Evolutionary conservation across 2,888 invertebrate genomes (phyloP), one percentile per base, ranked within the genome.

Genomic region (Pheosia gnoma): DNA sequence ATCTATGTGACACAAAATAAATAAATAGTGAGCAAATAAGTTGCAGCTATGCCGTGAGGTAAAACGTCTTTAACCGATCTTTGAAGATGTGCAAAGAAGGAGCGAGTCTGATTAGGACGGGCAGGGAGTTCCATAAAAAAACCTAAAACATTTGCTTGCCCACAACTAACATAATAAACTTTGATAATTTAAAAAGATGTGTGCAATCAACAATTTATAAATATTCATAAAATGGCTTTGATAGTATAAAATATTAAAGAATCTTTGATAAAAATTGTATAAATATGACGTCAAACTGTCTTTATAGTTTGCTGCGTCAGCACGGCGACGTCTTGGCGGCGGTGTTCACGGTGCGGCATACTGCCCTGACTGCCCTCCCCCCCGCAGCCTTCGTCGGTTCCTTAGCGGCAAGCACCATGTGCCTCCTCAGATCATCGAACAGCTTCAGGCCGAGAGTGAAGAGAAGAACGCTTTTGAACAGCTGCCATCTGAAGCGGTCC

Each of bases 381-480:
- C 47, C 47, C 4, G 39, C 55, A 3, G 7, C 55, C 11, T 13
- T 55, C 39, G n/a, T 13, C 6, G 55, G 13, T 0, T 7, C 39
- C 3, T 39, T 39, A 6, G 39, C 55, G 39, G 11, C 3, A 3
- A 13, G 61, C 45, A 57, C 37, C 71, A 83, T 66, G 56, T 83
- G 75, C 5, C 67, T 74, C 2, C 75, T 77, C n/a, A 86, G 25
- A 57, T 89, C 87, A 13, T 65, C 61, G 62, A 84, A 85, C 7
- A 88, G 70, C 65, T 88, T 88, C 5, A 90, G 55, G 0, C 87
- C 87, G 10, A 86, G 43, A 0, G 72, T 63, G 60, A 88, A 87
- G 66, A 80, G 82, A 3, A 79, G 43, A 5, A 84, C 65, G 62
- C 84, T 83, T 62, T 85, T 88, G 10, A 85, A 72, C 3, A 88